Evolutionary conservation across 2,888 invertebrate species (phyloP).

Genomic region (Hypolimnas misippus): DNA sequence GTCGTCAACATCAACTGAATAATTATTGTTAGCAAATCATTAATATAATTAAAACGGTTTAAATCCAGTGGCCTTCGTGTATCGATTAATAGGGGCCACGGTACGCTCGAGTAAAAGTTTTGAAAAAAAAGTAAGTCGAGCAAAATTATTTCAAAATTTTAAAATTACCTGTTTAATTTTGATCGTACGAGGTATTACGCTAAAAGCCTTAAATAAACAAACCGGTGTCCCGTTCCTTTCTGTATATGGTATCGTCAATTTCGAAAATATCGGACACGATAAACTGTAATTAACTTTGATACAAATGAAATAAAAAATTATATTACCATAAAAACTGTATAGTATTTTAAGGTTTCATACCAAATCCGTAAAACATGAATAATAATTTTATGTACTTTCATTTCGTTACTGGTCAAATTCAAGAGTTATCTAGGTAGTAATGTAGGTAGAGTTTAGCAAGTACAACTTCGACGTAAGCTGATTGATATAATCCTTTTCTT

Average conservation of each 20-base stretch:
- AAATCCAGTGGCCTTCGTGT: neutral
- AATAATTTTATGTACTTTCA: too few relatives aligned
- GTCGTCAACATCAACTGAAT: neutral
- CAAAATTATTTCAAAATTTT: constrained; percentile 3
- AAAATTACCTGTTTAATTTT: constrained; percentile 20
- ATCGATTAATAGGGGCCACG: constrained; percentile 10
- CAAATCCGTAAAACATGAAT: too few relatives aligned
- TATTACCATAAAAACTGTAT: constrained; percentile 15
- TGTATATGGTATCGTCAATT: constrained; percentile 15
- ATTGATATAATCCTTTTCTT: too few relatives aligned
- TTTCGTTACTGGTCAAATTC: too few relatives aligned
- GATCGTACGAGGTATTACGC: constrained; percentile 15
- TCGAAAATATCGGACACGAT: constrained; percentile 12
- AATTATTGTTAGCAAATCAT: neutral
- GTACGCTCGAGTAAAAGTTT: constrained; percentile 15
- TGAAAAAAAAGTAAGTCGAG: constrained; percentile 15
- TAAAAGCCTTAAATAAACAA: constrained; percentile 12
- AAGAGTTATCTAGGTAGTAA: too few relatives aligned
- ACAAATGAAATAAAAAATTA: too few relatives aligned
- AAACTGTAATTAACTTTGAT: constrained; percentile 21
- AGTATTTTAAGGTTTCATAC: too few relatives aligned
- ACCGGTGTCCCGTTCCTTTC: neutral
- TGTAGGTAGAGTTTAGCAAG: too few relatives aligned
- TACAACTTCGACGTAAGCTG: too few relatives aligned
- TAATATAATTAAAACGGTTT: constrained; percentile 3